Base-by-base conservation (phyloP, 2,113 vertebrate species). In the Thalassoma bifasciatum region DNA sequence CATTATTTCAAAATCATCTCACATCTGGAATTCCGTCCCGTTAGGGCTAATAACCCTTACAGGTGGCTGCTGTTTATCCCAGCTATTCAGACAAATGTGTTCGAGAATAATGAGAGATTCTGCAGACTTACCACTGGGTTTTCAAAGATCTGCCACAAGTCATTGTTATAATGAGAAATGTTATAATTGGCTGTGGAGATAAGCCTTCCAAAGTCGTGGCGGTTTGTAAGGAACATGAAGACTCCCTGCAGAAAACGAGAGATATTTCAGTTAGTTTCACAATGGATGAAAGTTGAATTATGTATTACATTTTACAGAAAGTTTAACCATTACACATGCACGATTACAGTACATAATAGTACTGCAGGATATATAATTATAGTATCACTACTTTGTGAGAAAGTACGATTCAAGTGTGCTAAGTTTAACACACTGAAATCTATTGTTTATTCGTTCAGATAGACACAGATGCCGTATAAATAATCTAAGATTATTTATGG, bases 111-210 rank as follows among this genome's bases (percentile, higher is more conserved):
- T 72, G 69, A 36, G 34, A 62, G 38, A 60, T 54, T 23, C 8
- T 82, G 65, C 71, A 61, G 86, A 94, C 96, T 87, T 94, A 99
- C 98, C 97, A 95, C 88, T n/a, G 97, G 97, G 91, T 99, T 99
- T 93, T 98, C 96, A 94, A 97, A 99, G 83, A 99, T 97, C 92
- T 99, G 97, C 98, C 98, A 99, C 79, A 99, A 94, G 89, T 99
- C 97, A 58, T 94, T 97, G 94, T 98, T 96, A 88, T 95, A 95
- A 90, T 96, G 97, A 50, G 97, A 96, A 56, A 86, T 97, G 87
- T 99, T 99, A 81, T 98, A 99, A 94, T 97, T 98, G 78, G 97
- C 96, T 62, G 96, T 96, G 76, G 97, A 98, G 88, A 99, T 89
- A 36, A 99, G 94, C 81, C 98, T 95, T 93, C 98, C 98, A 86